phyloP scores from a whole-genome alignment of 2,113 vertebrate species.

The Gallinago media region DNA sequence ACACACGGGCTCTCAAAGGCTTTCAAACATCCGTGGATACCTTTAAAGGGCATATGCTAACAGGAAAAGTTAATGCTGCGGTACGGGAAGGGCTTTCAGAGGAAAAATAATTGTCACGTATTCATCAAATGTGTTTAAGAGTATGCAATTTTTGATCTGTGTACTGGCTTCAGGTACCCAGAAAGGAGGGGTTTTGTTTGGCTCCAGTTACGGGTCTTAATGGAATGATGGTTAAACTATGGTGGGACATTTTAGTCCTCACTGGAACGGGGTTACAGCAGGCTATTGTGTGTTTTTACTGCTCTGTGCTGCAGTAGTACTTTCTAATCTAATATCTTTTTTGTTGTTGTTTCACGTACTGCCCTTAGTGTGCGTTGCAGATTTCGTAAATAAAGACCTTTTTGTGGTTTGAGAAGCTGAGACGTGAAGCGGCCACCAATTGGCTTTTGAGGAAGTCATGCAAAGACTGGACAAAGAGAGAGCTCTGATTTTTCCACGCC shows the following conservation, averaged over 20 bases:
- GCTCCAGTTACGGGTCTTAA: neutral
- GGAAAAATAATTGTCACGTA: neutral
- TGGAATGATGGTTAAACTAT: neutral
- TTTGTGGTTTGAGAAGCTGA: neutral
- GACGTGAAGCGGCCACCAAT: neutral
- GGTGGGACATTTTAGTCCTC: neutral
- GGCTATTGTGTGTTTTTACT: neutral
- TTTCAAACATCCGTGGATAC: constrained; percentile 24
- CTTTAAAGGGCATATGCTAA: constrained; percentile 4
- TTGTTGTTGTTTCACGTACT: neutral
- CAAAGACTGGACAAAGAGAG: neutral
- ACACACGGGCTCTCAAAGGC: neutral
- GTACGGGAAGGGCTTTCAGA: neutral
- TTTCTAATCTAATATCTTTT: neutral
- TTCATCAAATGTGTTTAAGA: neutral
- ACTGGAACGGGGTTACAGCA: neutral
- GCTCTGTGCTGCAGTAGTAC: neutral
- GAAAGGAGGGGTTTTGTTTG: neutral
- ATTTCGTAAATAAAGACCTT: neutral
- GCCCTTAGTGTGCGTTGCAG: neutral
- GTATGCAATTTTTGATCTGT: neutral
- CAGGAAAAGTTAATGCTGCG: constrained; percentile 25
- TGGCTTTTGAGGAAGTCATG: neutral
- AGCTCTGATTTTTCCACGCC: neutral
- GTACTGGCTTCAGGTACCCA: neutral